Percentiles rank a stretch among this genome's conserved stretches.
phyloP scores from a whole-genome alignment of 2,797 vertebrate species.

The Muscicapa comitata region DNA sequence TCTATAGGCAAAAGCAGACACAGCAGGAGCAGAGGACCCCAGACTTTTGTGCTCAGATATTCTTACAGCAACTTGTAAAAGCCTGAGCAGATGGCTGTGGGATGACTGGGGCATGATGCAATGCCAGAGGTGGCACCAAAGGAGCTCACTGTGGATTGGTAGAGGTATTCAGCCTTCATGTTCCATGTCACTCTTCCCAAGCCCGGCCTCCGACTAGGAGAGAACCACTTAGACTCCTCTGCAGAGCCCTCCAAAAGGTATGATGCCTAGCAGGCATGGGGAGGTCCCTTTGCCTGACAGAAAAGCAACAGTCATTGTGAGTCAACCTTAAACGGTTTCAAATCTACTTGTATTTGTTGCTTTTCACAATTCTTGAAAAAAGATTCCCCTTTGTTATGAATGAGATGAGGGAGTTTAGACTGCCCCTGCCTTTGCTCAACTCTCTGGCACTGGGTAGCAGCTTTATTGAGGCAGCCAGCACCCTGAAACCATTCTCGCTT shows the following conservation, averaged over 20 bases:
- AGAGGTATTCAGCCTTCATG: neutral
- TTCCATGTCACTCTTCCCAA: neutral
- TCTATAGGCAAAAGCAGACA: too few species aligned
- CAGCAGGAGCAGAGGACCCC: too few species aligned
- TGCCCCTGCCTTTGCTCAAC: neutral
- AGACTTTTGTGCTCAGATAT: neutral
- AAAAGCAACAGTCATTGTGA: neutral
- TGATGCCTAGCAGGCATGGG: neutral
- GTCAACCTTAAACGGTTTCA: neutral
- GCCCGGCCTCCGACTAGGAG: neutral
- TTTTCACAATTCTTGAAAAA: neutral
- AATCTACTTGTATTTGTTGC: neutral
- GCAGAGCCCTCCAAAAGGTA: neutral
- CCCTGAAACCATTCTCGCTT: neutral
- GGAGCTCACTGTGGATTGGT: neutral
- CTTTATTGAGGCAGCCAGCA: neutral
- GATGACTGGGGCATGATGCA: fast-evolving
- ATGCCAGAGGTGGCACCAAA: neutral
- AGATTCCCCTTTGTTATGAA: neutral
- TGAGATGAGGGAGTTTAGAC: neutral
- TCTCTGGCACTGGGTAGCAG: neutral
- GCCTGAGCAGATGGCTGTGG: neutral
- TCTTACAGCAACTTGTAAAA: neutral
- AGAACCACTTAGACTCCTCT: neutral
- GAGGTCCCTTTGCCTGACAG: neutral